Evolutionary conservation across 2,113 vertebrate genomes (phyloP), one percentile per base, ranked within the genome.

Genomic region (Megalops atlanticus): DNA sequence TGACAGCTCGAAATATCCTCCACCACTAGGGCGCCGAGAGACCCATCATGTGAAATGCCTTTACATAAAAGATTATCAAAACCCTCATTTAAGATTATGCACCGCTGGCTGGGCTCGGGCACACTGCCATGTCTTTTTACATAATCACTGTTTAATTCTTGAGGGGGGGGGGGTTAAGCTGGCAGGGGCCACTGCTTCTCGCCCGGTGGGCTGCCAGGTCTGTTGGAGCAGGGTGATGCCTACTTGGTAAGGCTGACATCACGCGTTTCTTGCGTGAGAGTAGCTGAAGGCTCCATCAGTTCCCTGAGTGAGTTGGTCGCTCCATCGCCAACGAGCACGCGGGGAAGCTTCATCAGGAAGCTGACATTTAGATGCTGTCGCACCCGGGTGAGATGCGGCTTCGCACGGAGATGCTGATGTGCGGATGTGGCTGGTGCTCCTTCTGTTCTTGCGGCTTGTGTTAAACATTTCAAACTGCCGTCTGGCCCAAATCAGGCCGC

Each of bases 121-220:
- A 2, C 1, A 38, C 24, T 39, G 70, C 70, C 70, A 35, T 72
- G 16, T 73, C 15, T 39, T 38, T 74, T 41, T 24, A 40, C 21
- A 24, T 74, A 40, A 74, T 74, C 68, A 33, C 68, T 24, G n/a
- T 70, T 70, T 24, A 74, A 74, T 74, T 74, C n/a, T n/a, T n/a
- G n/a, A n/a, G 36, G 2, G 14, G 36, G 2, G 14, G 36, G 14
- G 15, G 36, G 21, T 16, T 16, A n/a, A 21, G 68, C 72, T 74
- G 72, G 21, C 38, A n/a, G 72, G 18, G 39, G 72, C 38, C 16
- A 74, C 36, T 21, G 36, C 21, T 1, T 24, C 41, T 41, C 14
- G 15, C 39, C 68, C 16, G 39, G n/a, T 12, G 12, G 31, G 33
- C 21, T 36, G 69, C 31, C 69, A 71, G 36, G 69, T 71, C 69